Base-by-base conservation (phyloP, 2,113 vertebrate genomes). In the Parus major region DNA sequence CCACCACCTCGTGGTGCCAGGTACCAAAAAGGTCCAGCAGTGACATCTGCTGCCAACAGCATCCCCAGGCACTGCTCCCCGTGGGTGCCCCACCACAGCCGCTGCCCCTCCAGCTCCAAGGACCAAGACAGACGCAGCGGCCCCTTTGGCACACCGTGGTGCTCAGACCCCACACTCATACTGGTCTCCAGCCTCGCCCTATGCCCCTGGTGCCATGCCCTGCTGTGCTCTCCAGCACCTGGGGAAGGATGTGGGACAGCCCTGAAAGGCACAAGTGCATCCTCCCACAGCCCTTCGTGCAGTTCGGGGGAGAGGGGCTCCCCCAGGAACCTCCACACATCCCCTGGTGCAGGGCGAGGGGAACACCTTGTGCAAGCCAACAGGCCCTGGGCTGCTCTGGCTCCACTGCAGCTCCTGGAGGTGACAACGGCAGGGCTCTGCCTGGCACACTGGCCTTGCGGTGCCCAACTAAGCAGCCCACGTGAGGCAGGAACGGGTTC, bases 71-170 rank as follows among this genome's bases (percentile, higher is more conserved):
- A 1, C 65, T 2, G 23, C 22, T 42, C 42, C 17, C 65, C 5
- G 36, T 0, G 11, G 29, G 36, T 25, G 49, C 55, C 66, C 77
- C 86, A 61, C 22, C 49, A 33, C 2, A 6, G 44, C 39, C 0
- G 0, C 29, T 35, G 1, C 0, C 39, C 19, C 57, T 71, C 29
- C 70, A 22, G 25, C 61, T 61, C 73, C 52, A 13, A 6, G 29
- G 27, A 68, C 19, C 27, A 22, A 0, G 0, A 29, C 1, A 13
- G 64, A 24, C 0, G 22, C 69, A 7, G 27, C 0, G 3, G 7
- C 18, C 19, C 3, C 3, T 35, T 20, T 1, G 3, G 46, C 71
- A 39, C 55, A 29, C 11, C 2, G 3, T 2, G 0, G 25, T 24
- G 57, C 76, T 49, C 77, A 35, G 19, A 31, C 27, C 77, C 24